A percentile compares a stretch with the other conserved stretches of the same genome.
These are phyloP conservation scores for Trissolcus basalis DNA, from an alignment of 1,140 invertebrate genomes.

Conservation along the genomic window DNA sequence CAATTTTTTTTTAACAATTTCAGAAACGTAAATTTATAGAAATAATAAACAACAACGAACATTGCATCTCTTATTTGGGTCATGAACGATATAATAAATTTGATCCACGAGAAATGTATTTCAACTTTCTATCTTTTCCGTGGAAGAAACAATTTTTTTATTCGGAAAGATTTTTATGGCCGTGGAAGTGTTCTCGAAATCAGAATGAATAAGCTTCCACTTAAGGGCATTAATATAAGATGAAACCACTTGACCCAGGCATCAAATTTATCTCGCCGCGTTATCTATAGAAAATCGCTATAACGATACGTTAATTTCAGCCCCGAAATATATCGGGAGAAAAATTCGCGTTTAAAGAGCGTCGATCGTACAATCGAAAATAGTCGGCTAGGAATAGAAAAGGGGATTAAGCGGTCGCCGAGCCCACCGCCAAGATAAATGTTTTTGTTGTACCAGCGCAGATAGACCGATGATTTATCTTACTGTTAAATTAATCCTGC, in stretches of 20 bases:
- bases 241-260: conserved; percentile 10
- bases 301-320: too few species aligned
- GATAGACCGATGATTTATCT: conserved; percentile 59
- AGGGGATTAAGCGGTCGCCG: conserved; percentile 26
- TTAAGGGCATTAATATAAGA: not conserved
- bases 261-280: conserved; percentile 25
- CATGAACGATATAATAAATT: too few species aligned
- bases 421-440: conserved; percentile 45
- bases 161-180: not conserved
- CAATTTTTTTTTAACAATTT: too few species aligned
- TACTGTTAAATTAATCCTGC: conserved; percentile 56
- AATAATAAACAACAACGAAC: too few species aligned
- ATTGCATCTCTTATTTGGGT: too few species aligned
- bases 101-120: too few species aligned
- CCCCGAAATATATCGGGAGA: conserved; percentile 1
- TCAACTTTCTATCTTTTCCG: too few species aligned
- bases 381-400: conserved; percentile 13
- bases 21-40: too few species aligned
- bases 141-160: too few species aligned
- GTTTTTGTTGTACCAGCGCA: conserved; percentile 49
- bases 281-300: too few species aligned
- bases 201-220: not conserved
- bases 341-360: conserved; percentile 47
- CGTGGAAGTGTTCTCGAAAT: not conserved
- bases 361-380: conserved; percentile 38